Evolutionary conservation across 2,888 invertebrate genomes (phyloP), one percentile per base, ranked within the genome.

Genomic region (Diarsia brunnea): DNA sequence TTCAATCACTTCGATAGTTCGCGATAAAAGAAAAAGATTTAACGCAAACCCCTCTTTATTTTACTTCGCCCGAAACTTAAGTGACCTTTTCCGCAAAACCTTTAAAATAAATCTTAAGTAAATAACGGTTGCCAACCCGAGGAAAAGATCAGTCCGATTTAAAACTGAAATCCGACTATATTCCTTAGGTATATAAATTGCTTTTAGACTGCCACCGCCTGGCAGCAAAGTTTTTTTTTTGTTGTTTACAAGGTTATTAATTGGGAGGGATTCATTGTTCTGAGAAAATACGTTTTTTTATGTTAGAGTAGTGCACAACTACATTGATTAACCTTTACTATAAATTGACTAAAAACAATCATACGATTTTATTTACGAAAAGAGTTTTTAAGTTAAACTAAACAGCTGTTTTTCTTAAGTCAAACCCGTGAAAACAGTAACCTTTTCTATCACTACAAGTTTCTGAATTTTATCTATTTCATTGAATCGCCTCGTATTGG

Each of bases 51-150:
- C 64, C 24, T 65, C 58, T 73, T 84, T 70, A 78, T 78, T 75
- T 81, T 68, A 78, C 58, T 81, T 69, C 66, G 69, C 31, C 71
- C 51, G 45, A 73, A 73, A 70, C 58, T 73, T 75, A 82, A 85
- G 70, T 73, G 69, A 69, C 75, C 69, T 70, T 85, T 79, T 76
- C 72, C 55, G 19, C 64, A 64, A 71, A 60, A 67, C 53, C 72
- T 70, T 78, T 67, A 73, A 69, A 78, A 79, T 85, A 85, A 85
- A 85, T 85, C 85, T 76, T 72, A 79, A 79, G 74, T 79, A 85
- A 84, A 80, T 82, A 84, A 80, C 83, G 73, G 75, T 67, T 55
- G 38, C 65, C 63, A 69, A 72, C 49, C 70, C 76, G 58, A 76
- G 14, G 79, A 82, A 81, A 72, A 73, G 69, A 86, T 84, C 77